Percentiles rank a stretch among this genome's conserved stretches.
Conservation (phyloP, 1,140 invertebrate genomes). For the Drosophila setifemur region DNA sequence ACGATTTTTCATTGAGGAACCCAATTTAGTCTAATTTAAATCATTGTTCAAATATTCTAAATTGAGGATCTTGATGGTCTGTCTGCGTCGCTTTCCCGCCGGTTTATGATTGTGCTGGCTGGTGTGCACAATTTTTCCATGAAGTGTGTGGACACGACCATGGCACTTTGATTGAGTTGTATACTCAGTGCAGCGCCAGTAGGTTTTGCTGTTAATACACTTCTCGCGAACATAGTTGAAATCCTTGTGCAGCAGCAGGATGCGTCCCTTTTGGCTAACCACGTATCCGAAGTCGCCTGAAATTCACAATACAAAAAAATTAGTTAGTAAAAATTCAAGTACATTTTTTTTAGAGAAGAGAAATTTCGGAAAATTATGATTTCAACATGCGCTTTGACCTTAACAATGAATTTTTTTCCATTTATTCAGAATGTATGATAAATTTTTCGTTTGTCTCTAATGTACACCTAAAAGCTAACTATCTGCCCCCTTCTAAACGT, state of each 20-base stretch:
- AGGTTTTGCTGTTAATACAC: constrained; percentile 58
- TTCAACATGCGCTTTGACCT: background rate
- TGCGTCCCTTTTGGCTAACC: constrained; percentile 74
- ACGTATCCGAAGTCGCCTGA: constrained; percentile 45
- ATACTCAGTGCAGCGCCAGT: constrained; percentile 80
- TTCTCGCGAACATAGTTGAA: constrained; percentile 77
- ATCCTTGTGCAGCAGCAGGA: constrained; percentile 47
- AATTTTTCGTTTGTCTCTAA: constrained; percentile 26
- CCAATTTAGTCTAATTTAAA: too few species aligned
- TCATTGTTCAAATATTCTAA: background rate
- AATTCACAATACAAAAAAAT: background rate
- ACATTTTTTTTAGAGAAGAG: background rate
- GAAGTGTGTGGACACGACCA: constrained; percentile 65
- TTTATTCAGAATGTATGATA: constrained; percentile 50
- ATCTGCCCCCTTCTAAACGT: constrained; percentile 32
- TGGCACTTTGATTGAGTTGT: constrained; percentile 70
- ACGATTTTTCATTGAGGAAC: too few species aligned
- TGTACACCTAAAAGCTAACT: constrained; percentile 49
- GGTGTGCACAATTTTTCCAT: constrained; percentile 53
- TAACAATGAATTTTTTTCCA: constrained; percentile 26
- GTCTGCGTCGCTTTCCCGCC: constrained; percentile 17
- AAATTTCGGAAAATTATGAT: background rate
- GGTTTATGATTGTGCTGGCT: constrained; percentile 64
- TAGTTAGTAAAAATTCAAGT: background rate
- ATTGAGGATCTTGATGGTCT: background rate